Conservation (phyloP, 2,888 invertebrate genomes). For the Fabriciana adippe region DNA sequence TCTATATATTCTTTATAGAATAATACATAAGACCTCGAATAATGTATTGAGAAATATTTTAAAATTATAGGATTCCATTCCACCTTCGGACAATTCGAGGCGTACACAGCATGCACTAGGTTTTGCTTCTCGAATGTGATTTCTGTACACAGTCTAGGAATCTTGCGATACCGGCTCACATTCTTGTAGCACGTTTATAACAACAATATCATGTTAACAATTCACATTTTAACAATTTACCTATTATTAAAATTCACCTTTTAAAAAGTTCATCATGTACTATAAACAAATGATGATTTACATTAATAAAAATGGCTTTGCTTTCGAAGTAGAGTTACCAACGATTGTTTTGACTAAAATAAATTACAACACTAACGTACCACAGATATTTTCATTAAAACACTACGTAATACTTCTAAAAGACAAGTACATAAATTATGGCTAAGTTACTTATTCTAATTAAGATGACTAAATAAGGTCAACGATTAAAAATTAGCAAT, state of each 20-base stretch:
- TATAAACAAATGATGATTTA: slow-evolving; percentile 1
- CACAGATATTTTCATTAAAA: not conserved
- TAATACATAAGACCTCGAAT: no score
- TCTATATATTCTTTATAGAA: no score
- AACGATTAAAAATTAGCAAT: slow-evolving; percentile 3
- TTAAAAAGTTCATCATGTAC: not conserved
- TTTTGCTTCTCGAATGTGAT: slow-evolving; percentile 36
- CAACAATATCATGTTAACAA: not conserved
- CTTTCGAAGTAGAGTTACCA: not conserved
- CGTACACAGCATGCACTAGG: slow-evolving; percentile 41
- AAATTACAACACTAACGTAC: slow-evolving; percentile 1
- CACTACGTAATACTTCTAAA: not conserved
- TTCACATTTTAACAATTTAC: no score
- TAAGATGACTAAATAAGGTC: not conserved
- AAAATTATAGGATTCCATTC: slow-evolving; percentile 45
- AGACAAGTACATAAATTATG: not conserved
- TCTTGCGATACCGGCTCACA: not conserved
- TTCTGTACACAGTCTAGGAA: slow-evolving; percentile 2
- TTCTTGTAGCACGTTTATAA: slow-evolving; percentile 5
- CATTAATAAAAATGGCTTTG: slow-evolving; percentile 12
- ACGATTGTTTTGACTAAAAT: not conserved
- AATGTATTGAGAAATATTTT: not conserved
- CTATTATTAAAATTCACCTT: no score
- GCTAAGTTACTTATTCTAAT: not conserved
- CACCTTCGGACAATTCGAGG: slow-evolving; percentile 50